A percentile compares a stretch with the other conserved stretches of the same genome.
phyloP scores from a whole-genome alignment of 2,113 vertebrate species.

The Myotis brandtii region DNA sequence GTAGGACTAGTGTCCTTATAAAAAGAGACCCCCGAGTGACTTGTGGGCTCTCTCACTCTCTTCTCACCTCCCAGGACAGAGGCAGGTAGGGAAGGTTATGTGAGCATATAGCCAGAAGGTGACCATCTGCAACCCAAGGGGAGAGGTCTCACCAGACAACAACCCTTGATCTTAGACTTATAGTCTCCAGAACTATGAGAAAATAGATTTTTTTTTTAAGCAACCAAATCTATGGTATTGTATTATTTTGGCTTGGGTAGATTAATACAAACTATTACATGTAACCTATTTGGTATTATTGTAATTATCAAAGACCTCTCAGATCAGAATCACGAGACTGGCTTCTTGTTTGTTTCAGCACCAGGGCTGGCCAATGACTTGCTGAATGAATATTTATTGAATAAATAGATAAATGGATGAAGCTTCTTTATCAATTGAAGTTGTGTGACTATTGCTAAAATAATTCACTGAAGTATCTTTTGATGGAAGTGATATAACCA shows the following conservation, averaged over 20 bases:
- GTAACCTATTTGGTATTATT: background rate
- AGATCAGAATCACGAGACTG: background rate
- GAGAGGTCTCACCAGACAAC: background rate
- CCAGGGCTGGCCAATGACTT: background rate
- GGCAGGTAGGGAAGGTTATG: background rate
- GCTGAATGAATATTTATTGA: background rate
- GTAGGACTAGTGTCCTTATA: background rate
- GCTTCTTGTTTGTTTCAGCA: background rate
- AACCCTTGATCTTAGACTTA: background rate
- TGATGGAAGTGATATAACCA: background rate
- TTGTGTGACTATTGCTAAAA: background rate
- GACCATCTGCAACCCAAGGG: background rate
- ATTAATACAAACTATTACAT: background rate
- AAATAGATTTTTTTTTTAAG: background rate
- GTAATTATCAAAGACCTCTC: background rate
- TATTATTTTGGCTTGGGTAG: background rate
- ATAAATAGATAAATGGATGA: background rate
- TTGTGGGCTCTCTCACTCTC: background rate
- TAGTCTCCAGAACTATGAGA: background rate
- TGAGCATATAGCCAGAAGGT: background rate
- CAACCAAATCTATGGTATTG: background rate
- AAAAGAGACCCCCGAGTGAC: background rate
- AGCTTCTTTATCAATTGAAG: background rate
- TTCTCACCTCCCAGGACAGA: background rate
- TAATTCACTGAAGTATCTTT: background rate